phyloP scores from a whole-genome alignment of 2,888 invertebrate species.

The Polydrusus cervinus region DNA sequence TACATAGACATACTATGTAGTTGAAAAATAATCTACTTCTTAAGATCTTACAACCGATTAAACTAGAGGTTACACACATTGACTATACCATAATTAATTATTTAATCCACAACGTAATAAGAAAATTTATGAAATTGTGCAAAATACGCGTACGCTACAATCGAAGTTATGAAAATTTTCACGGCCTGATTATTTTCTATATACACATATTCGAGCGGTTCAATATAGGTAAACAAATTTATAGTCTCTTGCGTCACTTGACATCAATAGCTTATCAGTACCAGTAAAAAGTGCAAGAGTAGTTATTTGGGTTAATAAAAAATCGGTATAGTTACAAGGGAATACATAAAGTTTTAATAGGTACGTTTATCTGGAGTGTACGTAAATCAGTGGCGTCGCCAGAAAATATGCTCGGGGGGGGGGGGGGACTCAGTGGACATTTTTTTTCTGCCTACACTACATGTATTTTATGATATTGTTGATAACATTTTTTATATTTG shows the following conservation, averaged over 20 bases:
- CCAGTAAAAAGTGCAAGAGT: conserved; percentile 25
- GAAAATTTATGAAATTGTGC: conserved; percentile 58
- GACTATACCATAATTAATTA: conserved; percentile 59
- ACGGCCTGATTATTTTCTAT: conserved; percentile 60
- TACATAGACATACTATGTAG: too few species aligned
- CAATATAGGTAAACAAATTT: conserved; percentile 53
- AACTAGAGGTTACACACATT: conserved; percentile 57
- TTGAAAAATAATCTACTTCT: background rate
- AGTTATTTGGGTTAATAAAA: conserved; percentile 30
- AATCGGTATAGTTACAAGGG: conserved; percentile 18
- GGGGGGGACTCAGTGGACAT: too few species aligned
- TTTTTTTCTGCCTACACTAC: too few species aligned
- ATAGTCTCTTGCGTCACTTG: conserved; percentile 52
- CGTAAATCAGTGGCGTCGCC: too few species aligned
- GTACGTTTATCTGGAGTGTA: too few species aligned
- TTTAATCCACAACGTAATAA: conserved; percentile 60
- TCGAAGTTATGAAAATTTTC: conserved; percentile 61
- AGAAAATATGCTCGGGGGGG: too few species aligned
- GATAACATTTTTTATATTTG: too few species aligned
- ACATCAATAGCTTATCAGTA: conserved; percentile 51
- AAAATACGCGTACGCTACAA: conserved; percentile 54
- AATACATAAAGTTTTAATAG: too few species aligned
- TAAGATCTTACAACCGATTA: conserved; percentile 56
- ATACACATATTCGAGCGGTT: conserved; percentile 43
- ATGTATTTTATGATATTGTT: too few species aligned